Evolutionary conservation across 2,888 invertebrate species (phyloP).

Genomic region (Disparrhopalites patrizii): DNA sequence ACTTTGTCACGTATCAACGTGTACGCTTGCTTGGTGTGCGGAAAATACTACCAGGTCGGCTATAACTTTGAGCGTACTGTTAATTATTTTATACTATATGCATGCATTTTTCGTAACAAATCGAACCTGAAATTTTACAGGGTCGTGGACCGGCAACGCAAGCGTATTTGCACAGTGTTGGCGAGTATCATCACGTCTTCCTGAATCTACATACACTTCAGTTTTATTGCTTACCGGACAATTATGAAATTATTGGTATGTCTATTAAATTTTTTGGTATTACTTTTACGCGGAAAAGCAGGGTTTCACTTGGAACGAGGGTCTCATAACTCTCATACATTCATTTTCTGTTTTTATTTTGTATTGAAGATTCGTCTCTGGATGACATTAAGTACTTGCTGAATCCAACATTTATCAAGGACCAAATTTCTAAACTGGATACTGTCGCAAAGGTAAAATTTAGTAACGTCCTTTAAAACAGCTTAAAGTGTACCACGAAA

Average conservation of each 20-base stretch:
- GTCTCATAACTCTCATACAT: no score
- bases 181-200: conserved; percentile 96
- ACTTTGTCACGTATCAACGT: conserved; percentile 98
- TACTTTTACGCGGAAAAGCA: no score
- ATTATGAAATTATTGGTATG: conserved; percentile 96
- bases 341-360: no score
- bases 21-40: conserved; percentile 98
- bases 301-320: no score
- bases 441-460: conserved; percentile 62
- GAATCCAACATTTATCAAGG: conserved; percentile 87
- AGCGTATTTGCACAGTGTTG: conserved; percentile 98
- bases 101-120: no score
- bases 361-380: conserved; percentile 75
- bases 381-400: conserved; percentile 98
- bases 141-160: conserved; percentile 97
- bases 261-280: conserved; percentile 28
- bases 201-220: conserved; percentile 92
- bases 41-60: conserved; percentile 84
- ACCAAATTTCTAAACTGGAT: conserved; percentile 79
- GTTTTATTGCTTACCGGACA: conserved; percentile 98
- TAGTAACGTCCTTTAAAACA: no score
- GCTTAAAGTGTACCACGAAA: no score
- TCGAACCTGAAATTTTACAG: no score
- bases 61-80: neutral
- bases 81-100: no score